Evolutionary conservation across 2,113 vertebrate species (phyloP).

Genomic region (Otis tarda): DNA sequence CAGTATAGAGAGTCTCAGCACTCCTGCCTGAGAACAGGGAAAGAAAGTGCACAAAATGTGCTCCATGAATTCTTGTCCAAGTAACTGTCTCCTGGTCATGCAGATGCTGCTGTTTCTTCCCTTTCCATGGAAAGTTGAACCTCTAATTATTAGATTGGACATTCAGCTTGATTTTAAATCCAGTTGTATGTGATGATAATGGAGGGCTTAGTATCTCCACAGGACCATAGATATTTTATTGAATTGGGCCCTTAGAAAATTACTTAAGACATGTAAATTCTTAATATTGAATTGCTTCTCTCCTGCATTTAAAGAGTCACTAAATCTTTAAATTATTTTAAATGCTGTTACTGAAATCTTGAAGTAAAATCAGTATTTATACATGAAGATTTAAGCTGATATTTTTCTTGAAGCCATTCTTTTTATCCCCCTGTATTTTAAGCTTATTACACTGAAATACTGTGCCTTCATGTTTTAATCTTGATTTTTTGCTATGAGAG

Average conservation of each 20-base stretch:
- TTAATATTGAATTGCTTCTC: background rate
- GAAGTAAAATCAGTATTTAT: background rate
- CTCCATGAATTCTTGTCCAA: background rate
- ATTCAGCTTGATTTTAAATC: background rate
- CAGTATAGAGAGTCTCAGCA: background rate
- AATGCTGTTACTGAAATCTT: background rate
- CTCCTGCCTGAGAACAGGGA: background rate
- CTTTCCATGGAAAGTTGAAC: background rate
- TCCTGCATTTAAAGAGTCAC: background rate
- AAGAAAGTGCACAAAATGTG: background rate
- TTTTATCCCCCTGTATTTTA: background rate
- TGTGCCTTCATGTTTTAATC: background rate
- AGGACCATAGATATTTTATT: background rate
- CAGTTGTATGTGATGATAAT: fast-evolving
- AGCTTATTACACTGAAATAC: background rate
- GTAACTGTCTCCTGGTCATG: background rate
- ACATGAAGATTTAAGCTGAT: fast-evolving
- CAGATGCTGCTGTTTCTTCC: background rate
- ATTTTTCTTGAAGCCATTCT: background rate
- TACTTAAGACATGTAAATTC: background rate
- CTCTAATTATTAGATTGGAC: background rate
- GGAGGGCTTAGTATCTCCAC: background rate
- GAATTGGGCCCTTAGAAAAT: background rate
- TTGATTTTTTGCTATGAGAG: background rate
- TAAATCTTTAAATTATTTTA: background rate